Conservation (phyloP, 1,140 invertebrate species). For the Meloidogyne exigua region DNA sequence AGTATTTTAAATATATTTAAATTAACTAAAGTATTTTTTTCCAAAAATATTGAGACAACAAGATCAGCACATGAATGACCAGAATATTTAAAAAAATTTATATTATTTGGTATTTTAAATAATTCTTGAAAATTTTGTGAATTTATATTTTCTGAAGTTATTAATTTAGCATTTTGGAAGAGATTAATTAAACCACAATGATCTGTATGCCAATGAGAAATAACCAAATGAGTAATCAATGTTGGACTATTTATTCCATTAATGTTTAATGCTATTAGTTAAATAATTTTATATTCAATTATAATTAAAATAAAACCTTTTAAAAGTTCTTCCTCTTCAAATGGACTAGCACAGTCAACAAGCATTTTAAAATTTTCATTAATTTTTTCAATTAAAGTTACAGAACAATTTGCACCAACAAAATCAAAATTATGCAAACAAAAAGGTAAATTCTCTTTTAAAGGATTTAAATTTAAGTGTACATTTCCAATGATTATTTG, state of each 20-base stretch:
- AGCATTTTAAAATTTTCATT: slow-evolving; percentile 18
- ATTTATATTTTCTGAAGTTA: slow-evolving; percentile 16
- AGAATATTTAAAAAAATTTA: neutral
- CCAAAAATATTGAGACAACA: neutral
- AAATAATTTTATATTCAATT: neutral
- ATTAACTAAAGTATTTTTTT: neutral
- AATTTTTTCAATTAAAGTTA: slow-evolving; percentile 27
- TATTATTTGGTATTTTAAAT: neutral
- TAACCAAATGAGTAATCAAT: slow-evolving; percentile 24
- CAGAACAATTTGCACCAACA: slow-evolving; percentile 26
- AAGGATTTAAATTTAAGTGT: neutral
- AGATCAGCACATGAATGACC: neutral
- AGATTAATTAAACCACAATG: slow-evolving; percentile 30
- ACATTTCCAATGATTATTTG: neutral
- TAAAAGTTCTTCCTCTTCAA: slow-evolving; percentile 16
- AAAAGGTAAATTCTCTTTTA: neutral
- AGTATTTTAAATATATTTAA: neutral
- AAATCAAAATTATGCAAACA: neutral
- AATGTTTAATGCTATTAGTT: neutral
- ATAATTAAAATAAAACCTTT: slow-evolving; percentile 8
- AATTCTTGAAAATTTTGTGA: neutral
- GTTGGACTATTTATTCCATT: neutral
- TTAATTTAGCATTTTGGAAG: slow-evolving; percentile 20
- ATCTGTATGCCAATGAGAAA: slow-evolving; percentile 31
- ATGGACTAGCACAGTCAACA: slow-evolving; percentile 23